Conservation (phyloP, 2,888 invertebrate species). For the Scaptomyza tumidula region DNA sequence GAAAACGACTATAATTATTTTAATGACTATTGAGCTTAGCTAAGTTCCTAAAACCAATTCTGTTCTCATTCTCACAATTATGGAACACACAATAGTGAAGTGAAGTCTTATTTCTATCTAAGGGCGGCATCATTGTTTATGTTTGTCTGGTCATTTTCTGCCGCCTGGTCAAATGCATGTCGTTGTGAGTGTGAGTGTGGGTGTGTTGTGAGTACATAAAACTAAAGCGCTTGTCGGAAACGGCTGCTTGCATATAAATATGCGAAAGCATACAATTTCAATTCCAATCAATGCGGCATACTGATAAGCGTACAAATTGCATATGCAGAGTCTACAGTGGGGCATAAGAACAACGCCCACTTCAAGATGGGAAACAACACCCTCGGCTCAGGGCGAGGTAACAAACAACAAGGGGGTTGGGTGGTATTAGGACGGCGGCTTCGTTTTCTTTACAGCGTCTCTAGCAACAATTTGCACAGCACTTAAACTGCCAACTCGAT, state of each 20-base stretch:
- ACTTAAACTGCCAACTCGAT: slow-evolving; percentile 72
- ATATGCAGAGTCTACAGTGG: slow-evolving; percentile 10
- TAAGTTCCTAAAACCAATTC: slow-evolving; percentile 14
- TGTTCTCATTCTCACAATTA: slow-evolving; percentile 44
- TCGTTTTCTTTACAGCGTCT: slow-evolving; percentile 28
- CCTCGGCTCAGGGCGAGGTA: slow-evolving; percentile 11
- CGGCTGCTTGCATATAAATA: slow-evolving; percentile 61
- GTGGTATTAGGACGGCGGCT: slow-evolving; percentile 13
- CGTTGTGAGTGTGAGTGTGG: slow-evolving; percentile 21
- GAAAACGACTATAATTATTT: slow-evolving; percentile 40
- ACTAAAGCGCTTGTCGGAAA: slow-evolving; percentile 50
- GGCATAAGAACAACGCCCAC: slow-evolving; percentile 42
- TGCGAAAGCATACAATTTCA: slow-evolving; percentile 56
- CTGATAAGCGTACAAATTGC: slow-evolving; percentile 78
- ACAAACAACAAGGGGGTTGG: neutral
- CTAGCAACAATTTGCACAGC: slow-evolving; percentile 72
- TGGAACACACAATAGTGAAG: slow-evolving; percentile 5
- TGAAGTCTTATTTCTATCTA: slow-evolving; percentile 36
- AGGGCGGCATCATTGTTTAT: slow-evolving; percentile 54
- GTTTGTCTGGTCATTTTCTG: slow-evolving; percentile 45
- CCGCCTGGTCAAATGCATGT: slow-evolving; percentile 27
- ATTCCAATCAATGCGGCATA: slow-evolving; percentile 72
- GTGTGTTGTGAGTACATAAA: slow-evolving; percentile 27
- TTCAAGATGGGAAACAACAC: slow-evolving; percentile 19
- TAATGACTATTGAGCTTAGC: slow-evolving; percentile 39